Evolutionary conservation across 2,888 invertebrate genomes (phyloP).

Genomic region (Pandemis corylana): DNA sequence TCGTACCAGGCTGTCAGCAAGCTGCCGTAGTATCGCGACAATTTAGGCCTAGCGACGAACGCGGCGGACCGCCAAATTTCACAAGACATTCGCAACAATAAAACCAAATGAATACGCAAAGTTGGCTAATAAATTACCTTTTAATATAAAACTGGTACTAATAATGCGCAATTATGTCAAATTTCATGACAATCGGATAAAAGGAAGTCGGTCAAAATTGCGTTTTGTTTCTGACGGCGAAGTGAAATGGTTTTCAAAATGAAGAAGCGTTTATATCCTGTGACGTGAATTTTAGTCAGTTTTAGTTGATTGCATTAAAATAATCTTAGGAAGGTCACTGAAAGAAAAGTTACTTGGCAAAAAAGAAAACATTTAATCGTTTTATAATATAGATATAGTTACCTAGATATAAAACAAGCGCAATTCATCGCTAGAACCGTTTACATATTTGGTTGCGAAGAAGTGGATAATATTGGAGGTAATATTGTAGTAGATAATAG

Average conservation of each 20-base stretch:
- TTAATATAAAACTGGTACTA: background rate
- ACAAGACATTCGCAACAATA: background rate
- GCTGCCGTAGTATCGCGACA: constrained; percentile 17
- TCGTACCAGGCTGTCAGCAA: constrained; percentile 59
- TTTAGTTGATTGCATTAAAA: background rate
- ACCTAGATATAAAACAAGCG: too few relatives aligned
- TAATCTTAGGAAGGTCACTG: background rate
- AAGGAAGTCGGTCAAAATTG: constrained; percentile 8
- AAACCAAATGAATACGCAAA: background rate
- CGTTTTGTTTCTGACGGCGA: background rate
- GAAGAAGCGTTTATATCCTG: background rate
- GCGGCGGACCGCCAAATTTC: constrained; percentile 10
- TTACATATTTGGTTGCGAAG: too few relatives aligned
- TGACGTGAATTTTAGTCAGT: background rate
- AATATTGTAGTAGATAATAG: too few relatives aligned
- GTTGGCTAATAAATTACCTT: background rate
- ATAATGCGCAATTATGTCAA: constrained; percentile 2
- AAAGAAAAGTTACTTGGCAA: too few relatives aligned
- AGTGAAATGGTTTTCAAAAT: background rate
- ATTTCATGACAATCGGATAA: constrained; percentile 1
- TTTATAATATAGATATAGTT: too few relatives aligned
- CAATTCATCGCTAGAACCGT: too few relatives aligned
- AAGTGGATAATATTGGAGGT: too few relatives aligned
- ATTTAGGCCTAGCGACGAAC: constrained; percentile 34
- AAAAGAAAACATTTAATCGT: too few relatives aligned